A percentile compares a stretch with the other conserved stretches of the same genome.
Conservation (phyloP, 2,888 invertebrate genomes). For the Chymomyza amoena region DNA sequence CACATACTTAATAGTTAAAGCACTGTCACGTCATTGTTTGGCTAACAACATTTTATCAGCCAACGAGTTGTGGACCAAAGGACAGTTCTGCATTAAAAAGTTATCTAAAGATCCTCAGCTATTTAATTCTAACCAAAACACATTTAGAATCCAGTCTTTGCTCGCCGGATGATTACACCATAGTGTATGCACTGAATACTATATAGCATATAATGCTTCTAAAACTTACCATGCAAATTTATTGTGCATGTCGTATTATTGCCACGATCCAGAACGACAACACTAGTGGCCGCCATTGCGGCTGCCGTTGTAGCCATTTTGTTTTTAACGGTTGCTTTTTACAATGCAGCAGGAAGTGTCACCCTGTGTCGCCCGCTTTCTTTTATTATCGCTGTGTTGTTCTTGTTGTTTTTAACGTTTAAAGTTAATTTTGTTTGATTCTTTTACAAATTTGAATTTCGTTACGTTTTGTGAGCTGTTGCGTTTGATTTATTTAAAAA, state of each 20-base stretch:
- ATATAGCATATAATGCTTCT: too few species aligned
- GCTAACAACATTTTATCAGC: too few species aligned
- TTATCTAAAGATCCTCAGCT: too few species aligned
- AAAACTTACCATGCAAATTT: slow-evolving; percentile 93
- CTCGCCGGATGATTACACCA: too few species aligned
- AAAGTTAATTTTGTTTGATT: background rate
- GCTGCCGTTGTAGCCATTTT: slow-evolving; percentile 80
- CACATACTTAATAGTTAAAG: too few species aligned
- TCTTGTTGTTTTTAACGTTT: background rate
- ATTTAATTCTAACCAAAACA: too few species aligned
- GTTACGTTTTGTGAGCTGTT: background rate
- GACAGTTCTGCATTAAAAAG: too few species aligned
- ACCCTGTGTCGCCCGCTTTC: background rate
- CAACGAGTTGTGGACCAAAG: too few species aligned
- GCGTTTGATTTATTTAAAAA: background rate
- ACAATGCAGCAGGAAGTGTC: background rate
- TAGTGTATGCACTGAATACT: too few species aligned
- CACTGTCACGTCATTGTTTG: too few species aligned
- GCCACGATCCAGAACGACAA: slow-evolving; percentile 94
- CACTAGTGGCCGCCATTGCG: slow-evolving; percentile 92
- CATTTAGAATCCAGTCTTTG: too few species aligned
- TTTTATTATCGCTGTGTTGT: background rate
- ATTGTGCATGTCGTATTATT: slow-evolving; percentile 98
- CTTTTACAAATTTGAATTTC: background rate
- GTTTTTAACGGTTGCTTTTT: slow-evolving; percentile 43